Percentiles rank a stretch among this genome's conserved stretches.
Evolutionary conservation across 2,888 invertebrate species (phyloP).

Genomic region (Sarcophaga subvicina): DNA sequence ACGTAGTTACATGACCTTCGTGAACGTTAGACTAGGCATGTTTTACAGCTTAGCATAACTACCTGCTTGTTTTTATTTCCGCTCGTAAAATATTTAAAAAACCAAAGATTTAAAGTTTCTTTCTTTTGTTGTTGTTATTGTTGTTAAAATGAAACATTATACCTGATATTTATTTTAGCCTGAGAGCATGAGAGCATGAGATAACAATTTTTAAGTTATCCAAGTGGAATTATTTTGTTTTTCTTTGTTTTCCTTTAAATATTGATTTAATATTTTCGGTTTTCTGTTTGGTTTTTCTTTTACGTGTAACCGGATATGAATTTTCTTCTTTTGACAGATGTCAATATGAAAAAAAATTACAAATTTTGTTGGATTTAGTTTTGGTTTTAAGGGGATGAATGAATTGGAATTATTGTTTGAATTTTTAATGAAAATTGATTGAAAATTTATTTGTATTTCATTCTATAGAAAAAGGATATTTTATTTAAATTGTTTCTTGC

Average conservation of each 20-base stretch:
- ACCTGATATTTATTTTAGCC: background rate
- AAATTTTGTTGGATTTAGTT: background rate
- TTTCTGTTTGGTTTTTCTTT: background rate
- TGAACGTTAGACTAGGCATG: background rate
- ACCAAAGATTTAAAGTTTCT: too few relatives aligned
- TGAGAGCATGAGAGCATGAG: too few relatives aligned
- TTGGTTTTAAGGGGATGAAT: background rate
- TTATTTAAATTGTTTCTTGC: too few relatives aligned
- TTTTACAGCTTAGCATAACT: background rate
- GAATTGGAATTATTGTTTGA: background rate
- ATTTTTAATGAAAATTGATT: background rate
- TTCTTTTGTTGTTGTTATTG: background rate
- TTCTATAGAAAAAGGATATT: background rate
- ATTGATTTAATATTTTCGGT: background rate
- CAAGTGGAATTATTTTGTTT: background rate
- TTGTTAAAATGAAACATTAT: too few relatives aligned
- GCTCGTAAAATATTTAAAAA: background rate
- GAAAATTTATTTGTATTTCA: background rate
- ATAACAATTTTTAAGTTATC: conserved; percentile 14
- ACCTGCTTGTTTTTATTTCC: conserved; percentile 8
- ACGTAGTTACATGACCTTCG: too few relatives aligned
- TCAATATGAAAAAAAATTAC: background rate
- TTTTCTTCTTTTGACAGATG: background rate
- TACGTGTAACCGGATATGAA: background rate
- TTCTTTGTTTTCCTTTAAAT: background rate